Percentiles rank a stretch among this genome's conserved stretches.
Evolutionary conservation across 2,888 invertebrate genomes (phyloP).

Genomic region (Miltochrista miniata): DNA sequence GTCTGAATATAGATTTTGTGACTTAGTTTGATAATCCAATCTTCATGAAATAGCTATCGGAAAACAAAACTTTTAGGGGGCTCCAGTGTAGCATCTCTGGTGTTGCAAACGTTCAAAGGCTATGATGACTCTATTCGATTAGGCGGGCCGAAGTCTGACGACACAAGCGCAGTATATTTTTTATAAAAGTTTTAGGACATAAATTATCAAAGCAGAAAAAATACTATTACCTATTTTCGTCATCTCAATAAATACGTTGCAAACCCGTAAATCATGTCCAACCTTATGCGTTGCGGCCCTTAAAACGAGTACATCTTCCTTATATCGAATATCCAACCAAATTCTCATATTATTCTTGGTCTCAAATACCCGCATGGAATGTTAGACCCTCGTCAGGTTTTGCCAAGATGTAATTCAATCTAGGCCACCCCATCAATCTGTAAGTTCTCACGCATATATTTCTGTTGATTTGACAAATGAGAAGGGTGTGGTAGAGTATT

Average conservation of each 20-base stretch:
- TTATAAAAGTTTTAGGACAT: too few relatives aligned
- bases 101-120: too few relatives aligned
- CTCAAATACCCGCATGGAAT: conserved; percentile 66
- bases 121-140: too few relatives aligned
- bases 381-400: conserved; percentile 80
- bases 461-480: conserved; percentile 84
- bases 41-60: not conserved
- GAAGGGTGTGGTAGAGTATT: conserved; percentile 70
- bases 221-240: not conserved
- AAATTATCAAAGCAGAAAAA: too few relatives aligned
- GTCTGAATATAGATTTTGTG: not conserved
- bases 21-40: not conserved
- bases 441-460: conserved; percentile 81
- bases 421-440: conserved; percentile 81
- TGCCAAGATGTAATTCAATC: conserved; percentile 81
- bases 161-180: too few relatives aligned
- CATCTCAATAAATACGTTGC: conserved; percentile 4
- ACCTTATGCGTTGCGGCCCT: conserved; percentile 25
- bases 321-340: conserved; percentile 57
- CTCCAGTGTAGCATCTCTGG: too few relatives aligned
- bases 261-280: conserved; percentile 18
- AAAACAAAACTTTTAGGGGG: too few relatives aligned
- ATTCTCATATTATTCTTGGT: conserved; percentile 73
- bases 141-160: too few relatives aligned
- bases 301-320: conserved; percentile 35